Base-by-base conservation (phyloP, 2,888 invertebrate genomes). In the Nebria salina region DNA sequence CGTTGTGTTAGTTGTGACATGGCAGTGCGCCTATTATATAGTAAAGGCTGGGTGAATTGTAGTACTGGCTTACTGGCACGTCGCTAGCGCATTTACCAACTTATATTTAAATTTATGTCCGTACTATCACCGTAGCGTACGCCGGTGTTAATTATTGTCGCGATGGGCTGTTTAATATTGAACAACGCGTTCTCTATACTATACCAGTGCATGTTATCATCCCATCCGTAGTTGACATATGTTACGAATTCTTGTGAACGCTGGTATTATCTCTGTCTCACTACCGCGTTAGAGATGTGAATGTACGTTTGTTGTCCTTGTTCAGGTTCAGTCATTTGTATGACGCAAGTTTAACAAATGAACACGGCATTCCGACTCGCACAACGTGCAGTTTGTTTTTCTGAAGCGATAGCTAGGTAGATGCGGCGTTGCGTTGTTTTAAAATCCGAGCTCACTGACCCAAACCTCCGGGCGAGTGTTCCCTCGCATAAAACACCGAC, bases 91-190 rank as follows among this genome's bases (percentile, higher is more conserved):
- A 79, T 79, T 79, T 79, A 79, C 79, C 68, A 79, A 79, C 79
- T 79, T 79, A 79, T 79, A 79, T 79, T 79, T 79, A 79, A 79
- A 79, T 79, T 79, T 79, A 79, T 79, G 79, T 79, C 65, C 41
- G 20, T 54, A 43, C 75, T 79, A 79, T 79, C 79, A 79, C 25
- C 79, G 43, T 73, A 13, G 13, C 42, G 41, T 42, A 73, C 26
- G 74, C 9, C 26, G 5, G 66, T 78, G 79, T 79, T 79, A 79
- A 79, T 79, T 79, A 79, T 79, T 79, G 79, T 43, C 79, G 34
- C 70, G 74, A 79, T 79, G 74, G 74, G 11, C 68, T 79, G 79
- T 75, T 79, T 74, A 74, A 79, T 74, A 79, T 79, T 79, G 73
- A 74, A 79, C 79, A 26, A 26, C 25, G 25, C 70, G 26, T 6